These are phyloP conservation scores for Phasianus colchicus DNA, from an alignment of 2,113 vertebrate species.

Conservation along the genomic window DNA sequence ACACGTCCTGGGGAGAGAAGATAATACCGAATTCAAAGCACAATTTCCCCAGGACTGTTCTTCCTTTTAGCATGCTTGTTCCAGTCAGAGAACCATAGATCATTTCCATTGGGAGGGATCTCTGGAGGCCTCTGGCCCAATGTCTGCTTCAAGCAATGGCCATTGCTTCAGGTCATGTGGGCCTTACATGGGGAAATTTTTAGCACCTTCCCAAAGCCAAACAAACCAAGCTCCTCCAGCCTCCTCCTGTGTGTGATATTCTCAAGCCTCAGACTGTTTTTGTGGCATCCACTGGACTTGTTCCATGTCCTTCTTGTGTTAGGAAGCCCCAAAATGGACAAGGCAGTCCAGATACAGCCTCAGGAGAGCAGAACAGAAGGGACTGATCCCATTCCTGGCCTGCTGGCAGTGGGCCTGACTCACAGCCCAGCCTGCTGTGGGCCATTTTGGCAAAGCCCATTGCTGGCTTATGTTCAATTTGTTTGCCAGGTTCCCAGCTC, in stretches of 20 bases:
- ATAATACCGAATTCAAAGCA: neutral
- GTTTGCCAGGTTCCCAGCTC: neutral
- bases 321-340: neutral
- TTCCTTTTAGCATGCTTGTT: neutral
- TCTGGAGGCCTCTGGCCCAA: neutral
- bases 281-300: neutral
- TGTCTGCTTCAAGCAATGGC: neutral
- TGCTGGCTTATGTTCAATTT: neutral
- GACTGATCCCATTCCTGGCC: neutral
- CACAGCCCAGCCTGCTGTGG: neutral
- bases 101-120: neutral
- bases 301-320: neutral
- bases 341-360: neutral
- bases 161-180: fast-evolving
- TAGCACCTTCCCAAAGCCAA: neutral
- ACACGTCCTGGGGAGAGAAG: neutral
- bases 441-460: neutral
- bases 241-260: fast-evolving
- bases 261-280: neutral
- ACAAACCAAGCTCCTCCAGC: neutral
- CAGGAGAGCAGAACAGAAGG: neutral
- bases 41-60: neutral
- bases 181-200: neutral
- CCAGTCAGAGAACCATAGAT: no score
- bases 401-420: neutral